A percentile compares a stretch with the other conserved stretches of the same genome.
These are phyloP conservation scores for Carposina sasakii DNA, from an alignment of 1,140 invertebrate genomes.

Conservation along the genomic window DNA sequence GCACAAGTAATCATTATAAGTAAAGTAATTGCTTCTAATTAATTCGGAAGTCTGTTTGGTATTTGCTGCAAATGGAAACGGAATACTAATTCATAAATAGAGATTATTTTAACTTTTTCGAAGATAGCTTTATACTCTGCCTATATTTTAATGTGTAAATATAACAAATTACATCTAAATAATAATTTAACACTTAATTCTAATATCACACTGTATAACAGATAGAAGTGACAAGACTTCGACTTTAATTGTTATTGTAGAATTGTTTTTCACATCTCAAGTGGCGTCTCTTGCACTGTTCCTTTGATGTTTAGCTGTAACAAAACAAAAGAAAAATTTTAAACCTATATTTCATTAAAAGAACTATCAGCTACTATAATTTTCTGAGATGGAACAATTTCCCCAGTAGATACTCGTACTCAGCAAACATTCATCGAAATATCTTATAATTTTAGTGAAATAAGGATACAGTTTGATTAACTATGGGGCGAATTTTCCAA, in stretches of 20 bases:
- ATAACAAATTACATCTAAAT: slow-evolving; percentile 17
- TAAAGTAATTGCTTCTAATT: too few species aligned
- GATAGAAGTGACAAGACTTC: not conserved
- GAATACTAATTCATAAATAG: too few species aligned
- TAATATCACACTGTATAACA: slow-evolving; percentile 62
- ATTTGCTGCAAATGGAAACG: too few species aligned
- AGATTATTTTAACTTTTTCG: slow-evolving; percentile 12
- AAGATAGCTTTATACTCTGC: slow-evolving; percentile 6
- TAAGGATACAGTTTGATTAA: too few species aligned
- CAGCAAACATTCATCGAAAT: too few species aligned
- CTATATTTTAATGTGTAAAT: slow-evolving; percentile 12
- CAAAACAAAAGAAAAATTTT: slow-evolving; percentile 31
- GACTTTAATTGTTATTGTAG: not conserved
- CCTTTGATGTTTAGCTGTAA: slow-evolving; percentile 67
- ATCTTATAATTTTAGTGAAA: too few species aligned
- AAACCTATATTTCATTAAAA: slow-evolving; percentile 3
- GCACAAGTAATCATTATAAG: too few species aligned
- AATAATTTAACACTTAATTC: slow-evolving; percentile 58
- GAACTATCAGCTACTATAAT: too few species aligned
- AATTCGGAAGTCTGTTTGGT: too few species aligned
- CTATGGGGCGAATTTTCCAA: too few species aligned
- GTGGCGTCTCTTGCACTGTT: slow-evolving; percentile 59
- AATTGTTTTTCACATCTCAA: slow-evolving; percentile 27
- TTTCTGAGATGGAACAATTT: too few species aligned
- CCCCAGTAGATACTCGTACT: too few species aligned